Conservation (phyloP, 2,113 vertebrate genomes). For the Perca schrenkii region DNA sequence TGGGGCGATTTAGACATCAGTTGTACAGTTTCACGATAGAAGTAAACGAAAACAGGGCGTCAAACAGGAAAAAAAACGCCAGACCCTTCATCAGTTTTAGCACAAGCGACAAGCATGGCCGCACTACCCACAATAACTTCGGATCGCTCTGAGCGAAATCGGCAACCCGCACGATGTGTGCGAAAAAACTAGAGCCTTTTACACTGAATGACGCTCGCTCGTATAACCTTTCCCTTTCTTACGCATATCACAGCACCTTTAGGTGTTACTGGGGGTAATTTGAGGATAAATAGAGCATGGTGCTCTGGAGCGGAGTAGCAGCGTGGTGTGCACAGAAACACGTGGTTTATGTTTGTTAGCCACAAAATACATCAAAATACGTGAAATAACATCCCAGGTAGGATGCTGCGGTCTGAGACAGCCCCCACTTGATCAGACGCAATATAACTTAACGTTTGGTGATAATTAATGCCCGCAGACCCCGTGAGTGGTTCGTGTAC, state of each 20-base stretch:
- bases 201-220: background rate
- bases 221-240: background rate
- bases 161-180: background rate
- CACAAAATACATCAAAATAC: conserved; percentile 84
- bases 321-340: conserved; percentile 89
- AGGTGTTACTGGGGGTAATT: conserved; percentile 24
- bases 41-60: conserved; percentile 12
- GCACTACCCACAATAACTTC: conserved; percentile 85
- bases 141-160: conserved; percentile 55
- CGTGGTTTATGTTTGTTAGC: conserved; percentile 94
- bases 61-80: conserved; percentile 67
- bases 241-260: conserved; percentile 19
- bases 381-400: conserved; percentile 35
- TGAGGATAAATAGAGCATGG: conserved; percentile 53
- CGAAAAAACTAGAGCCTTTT: conserved; percentile 25
- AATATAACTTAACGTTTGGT: background rate
- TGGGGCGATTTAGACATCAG: background rate
- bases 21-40: background rate
- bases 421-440: background rate
- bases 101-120: conserved; percentile 88
- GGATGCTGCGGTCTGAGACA: background rate
- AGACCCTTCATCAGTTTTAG: conserved; percentile 65
- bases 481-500: conserved; percentile 73
- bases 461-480: conserved; percentile 54
- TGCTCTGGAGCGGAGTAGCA: conserved; percentile 71